Base-by-base conservation (phyloP, 2,113 vertebrate species). In the Hipposideros armiger region DNA sequence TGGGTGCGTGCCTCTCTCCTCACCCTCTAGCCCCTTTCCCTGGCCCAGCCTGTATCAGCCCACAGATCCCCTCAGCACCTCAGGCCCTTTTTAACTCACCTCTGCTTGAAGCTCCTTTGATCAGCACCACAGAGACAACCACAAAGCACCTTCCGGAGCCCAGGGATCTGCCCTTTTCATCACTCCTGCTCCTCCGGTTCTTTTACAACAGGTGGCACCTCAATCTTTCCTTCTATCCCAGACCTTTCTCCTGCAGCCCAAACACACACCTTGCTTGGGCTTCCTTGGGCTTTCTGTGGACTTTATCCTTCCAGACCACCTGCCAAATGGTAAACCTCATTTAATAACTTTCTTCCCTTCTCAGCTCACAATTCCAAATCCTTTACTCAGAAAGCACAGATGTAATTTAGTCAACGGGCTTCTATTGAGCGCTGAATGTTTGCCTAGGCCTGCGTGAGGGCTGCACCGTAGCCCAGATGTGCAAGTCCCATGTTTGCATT, bases 301-400 rank as follows among this genome's bases (percentile, higher is more conserved):
- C 14, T 56, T 95, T 81, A 67, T 70, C 66, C 36, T 73, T 50
- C 40, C 24, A 69, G 45, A 19, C 13, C 26, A 22, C 69, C 45
- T 90, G 87, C 84, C 69, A 69, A 72, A 42, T 11, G 1, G 4
- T 78, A 86, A 86, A 54, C 28, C 32, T 36, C 28, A 69, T 67
- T 72, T 72, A 4, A 64, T 47, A 40, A 62, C 54, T 67, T 52
- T 84, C 19, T 84, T 81, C 24, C 45, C 32, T 58, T 83, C 58
- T 70, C 69, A 60, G 32, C 42, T 36, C 1, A 3, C 60, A 73
- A 8, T 28, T n/a, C 30, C 62, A 77, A 30, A 56, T 67, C 86
- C 91, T 95, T 66, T 52, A 45, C 32, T 56, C 42, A 91, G 40
- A 91, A 67, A 90, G 47, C 45, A 50, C 50, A 66, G 19, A 58